phyloP scores from a whole-genome alignment of 2,888 invertebrate species.

The Drosophila peninsularis region DNA sequence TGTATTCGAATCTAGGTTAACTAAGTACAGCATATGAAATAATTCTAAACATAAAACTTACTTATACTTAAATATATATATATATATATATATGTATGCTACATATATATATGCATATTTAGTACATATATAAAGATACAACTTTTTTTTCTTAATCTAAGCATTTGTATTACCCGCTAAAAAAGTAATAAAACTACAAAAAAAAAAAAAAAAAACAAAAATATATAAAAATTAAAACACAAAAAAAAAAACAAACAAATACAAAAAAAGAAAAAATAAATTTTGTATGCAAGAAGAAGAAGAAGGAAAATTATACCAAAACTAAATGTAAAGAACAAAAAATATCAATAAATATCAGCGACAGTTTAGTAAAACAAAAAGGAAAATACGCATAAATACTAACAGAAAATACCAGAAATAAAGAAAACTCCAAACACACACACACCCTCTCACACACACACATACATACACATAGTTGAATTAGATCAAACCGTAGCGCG shows the following conservation, averaged over 20 bases:
- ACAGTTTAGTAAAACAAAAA: conserved; percentile 53
- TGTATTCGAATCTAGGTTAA: conserved; percentile 77
- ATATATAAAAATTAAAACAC: conserved; percentile 39
- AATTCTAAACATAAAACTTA: conserved; percentile 56
- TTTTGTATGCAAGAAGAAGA: conserved; percentile 64
- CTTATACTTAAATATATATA: conserved; percentile 43
- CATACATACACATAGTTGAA: conserved; percentile 55
- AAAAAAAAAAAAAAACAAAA: conserved; percentile 44
- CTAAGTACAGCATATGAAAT: conserved; percentile 68
- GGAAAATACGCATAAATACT: conserved; percentile 46
- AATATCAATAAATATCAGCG: conserved; percentile 76
- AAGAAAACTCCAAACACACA: conserved; percentile 20
- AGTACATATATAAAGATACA: conserved; percentile 42
- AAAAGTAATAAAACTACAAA: conserved; percentile 18
- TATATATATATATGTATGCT: conserved; percentile 29
- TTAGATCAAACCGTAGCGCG: conserved; percentile 75
- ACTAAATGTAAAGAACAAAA: conserved; percentile 55
- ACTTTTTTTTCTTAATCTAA: conserved; percentile 71
- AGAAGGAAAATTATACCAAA: conserved; percentile 30
- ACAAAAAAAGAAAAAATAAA: conserved; percentile 49
- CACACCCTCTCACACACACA: conserved; percentile 18
- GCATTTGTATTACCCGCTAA: conserved; percentile 75
- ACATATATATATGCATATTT: conserved; percentile 34
- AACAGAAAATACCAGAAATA: conserved; percentile 15
- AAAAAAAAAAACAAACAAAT: conserved; percentile 50